phyloP scores from a whole-genome alignment of 2,113 vertebrate genomes.

The Penelope pileata region DNA sequence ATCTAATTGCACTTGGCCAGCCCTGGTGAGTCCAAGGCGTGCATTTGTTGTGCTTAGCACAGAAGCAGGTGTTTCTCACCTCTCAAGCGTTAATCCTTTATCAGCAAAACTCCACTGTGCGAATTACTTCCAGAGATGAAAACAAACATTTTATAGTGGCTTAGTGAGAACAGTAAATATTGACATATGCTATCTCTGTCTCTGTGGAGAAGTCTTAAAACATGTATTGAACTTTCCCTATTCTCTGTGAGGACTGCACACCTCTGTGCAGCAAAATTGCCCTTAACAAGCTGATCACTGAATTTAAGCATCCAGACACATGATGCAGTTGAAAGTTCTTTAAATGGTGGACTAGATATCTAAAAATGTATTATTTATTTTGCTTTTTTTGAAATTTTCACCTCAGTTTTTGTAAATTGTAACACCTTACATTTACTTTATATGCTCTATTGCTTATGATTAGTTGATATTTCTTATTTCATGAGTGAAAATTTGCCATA shows the following conservation, averaged over 20 bases:
- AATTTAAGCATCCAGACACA: neutral
- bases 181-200: neutral
- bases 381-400: neutral
- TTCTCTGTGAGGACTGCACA: neutral
- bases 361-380: neutral
- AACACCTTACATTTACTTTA: neutral
- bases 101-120: neutral
- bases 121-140: constrained; percentile 15
- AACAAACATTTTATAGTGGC: constrained; percentile 1
- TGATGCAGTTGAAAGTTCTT: neutral
- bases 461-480: neutral
- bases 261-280: neutral
- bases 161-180: constrained; percentile 42
- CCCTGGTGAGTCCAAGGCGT: neutral
- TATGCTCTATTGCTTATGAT: neutral
- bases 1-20: neutral
- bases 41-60: neutral
- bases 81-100: constrained; percentile 16
- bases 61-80: neutral
- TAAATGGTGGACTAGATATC: neutral
- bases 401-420: neutral
- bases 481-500: neutral
- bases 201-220: neutral
- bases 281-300: neutral
- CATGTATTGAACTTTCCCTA: neutral